Conservation (phyloP, 2,113 vertebrate genomes). For the Eptesicus fuscus region DNA sequence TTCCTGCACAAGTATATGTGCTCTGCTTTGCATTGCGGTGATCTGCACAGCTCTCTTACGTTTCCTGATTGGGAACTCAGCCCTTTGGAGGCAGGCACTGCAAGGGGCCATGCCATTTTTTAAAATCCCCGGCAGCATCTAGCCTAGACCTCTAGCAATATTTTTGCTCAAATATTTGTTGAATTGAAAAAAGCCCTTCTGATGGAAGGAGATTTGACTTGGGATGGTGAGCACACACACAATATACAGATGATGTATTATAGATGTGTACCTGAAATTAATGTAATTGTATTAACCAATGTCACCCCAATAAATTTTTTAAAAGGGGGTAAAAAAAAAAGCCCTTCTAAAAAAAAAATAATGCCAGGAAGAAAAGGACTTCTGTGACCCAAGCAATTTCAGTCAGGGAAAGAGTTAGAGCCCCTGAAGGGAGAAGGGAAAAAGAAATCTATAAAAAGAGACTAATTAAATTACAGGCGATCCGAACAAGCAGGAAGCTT, state of each 20-base stretch:
- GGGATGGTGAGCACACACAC: not conserved
- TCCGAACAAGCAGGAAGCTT: not conserved
- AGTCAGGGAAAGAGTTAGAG: not conserved
- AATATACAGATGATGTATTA: not conserved
- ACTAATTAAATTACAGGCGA: not conserved
- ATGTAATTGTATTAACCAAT: not conserved
- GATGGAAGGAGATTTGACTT: not conserved
- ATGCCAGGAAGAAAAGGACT: not conserved
- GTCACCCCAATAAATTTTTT: not conserved
- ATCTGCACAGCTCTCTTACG: not conserved
- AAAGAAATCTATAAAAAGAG: not conserved
- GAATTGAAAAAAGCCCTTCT: not conserved
- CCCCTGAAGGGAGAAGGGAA: not conserved
- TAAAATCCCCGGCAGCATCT: not conserved
- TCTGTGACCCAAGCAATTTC: not conserved
- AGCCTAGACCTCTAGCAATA: not conserved
- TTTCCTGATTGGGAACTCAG: not conserved
- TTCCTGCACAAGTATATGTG: not conserved
- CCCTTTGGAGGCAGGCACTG: not conserved
- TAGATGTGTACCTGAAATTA: not conserved
- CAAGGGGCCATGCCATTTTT: not conserved
- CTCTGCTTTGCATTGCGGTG: not conserved
- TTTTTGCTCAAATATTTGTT: not conserved
- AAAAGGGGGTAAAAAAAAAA: not conserved
- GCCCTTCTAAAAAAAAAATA: not conserved